Base-by-base conservation (phyloP, 2,888 invertebrate genomes). In the Nebria salina region DNA sequence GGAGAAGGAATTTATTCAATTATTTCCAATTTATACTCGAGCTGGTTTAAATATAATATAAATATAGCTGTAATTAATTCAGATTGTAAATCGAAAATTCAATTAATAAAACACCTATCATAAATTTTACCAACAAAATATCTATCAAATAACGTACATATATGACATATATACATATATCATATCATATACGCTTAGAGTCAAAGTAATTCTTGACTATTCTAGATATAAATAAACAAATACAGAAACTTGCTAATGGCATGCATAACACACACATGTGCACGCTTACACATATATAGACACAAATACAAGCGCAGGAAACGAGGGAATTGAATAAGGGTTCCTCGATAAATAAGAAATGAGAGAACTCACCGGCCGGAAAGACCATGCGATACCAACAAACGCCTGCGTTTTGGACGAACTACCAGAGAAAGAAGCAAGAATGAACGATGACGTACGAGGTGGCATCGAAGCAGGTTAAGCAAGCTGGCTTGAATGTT, bases 311-410 rank as follows among this genome's bases (percentile, higher is more conserved):
- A 54, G 65, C 41, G 74, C 79, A 77, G 75, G 78, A 79, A 79
- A 79, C 79, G 65, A 79, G 79, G 74, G 79, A 79, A 75, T 75
- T 80, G 80, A 75, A 75, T 80, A 75, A 80, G 75, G 75, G 65
- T 34, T 72, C 83, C 81, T 81, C 83, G 84, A 84, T 84, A 83
- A 84, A 82, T 83, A 83, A 84, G 83, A 83, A 83, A 83, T 83
- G 83, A 83, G 83, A 81, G 83, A 82, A 78, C 79, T 81, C 79
- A 76, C 79, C 75, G 73, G 77, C 79, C 83, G 80, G 68, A 76
- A 78, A 75, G 79, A 72, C 65, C 72, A 65, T 54, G 74, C 82
- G 74, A 72, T 43, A 13, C 54, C 54, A 54, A 54, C 54, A 54
- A 54, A 54, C 54, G 54, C 11, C 54, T 54, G 54, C 54, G 2